A percentile compares a stretch with the other conserved stretches of the same genome.
Conservation (phyloP, 2,888 invertebrate genomes). For the Brachyptera risi region DNA sequence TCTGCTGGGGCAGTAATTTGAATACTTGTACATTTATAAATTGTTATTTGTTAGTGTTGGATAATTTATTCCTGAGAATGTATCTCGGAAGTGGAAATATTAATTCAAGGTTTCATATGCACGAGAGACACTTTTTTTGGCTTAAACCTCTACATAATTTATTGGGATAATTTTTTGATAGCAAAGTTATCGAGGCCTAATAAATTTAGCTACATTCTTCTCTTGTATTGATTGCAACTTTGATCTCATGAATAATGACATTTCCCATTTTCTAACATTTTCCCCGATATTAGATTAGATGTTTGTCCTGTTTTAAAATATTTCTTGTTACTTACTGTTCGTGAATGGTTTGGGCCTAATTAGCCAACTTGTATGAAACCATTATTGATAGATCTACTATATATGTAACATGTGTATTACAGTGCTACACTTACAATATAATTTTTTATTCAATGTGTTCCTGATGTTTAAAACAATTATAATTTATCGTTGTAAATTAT, state of each 20-base stretch:
- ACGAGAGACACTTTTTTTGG: neutral
- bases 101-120: neutral
- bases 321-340: neutral
- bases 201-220: too few species aligned
- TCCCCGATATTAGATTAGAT: too few species aligned
- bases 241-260: conserved; percentile 1
- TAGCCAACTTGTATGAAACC: too few species aligned
- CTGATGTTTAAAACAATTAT: neutral
- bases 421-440: too few species aligned
- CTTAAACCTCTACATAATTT: neutral
- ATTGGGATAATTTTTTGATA: neutral
- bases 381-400: too few species aligned
- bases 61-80: neutral
- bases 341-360: too few species aligned
- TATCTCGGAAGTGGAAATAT: neutral
- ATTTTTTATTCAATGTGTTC: too few species aligned
- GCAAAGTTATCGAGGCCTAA: too few species aligned
- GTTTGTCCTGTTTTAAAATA: neutral
- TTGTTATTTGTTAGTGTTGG: neutral
- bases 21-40: neutral
- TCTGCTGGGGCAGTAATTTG: neutral
- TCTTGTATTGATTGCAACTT: conserved; percentile 13
- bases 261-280: neutral
- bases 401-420: too few species aligned
- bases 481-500: neutral